A percentile compares a stretch with the other conserved stretches of the same genome.
Conservation (phyloP, 2,888 invertebrate genomes). For the Drosophila stalkeri region DNA sequence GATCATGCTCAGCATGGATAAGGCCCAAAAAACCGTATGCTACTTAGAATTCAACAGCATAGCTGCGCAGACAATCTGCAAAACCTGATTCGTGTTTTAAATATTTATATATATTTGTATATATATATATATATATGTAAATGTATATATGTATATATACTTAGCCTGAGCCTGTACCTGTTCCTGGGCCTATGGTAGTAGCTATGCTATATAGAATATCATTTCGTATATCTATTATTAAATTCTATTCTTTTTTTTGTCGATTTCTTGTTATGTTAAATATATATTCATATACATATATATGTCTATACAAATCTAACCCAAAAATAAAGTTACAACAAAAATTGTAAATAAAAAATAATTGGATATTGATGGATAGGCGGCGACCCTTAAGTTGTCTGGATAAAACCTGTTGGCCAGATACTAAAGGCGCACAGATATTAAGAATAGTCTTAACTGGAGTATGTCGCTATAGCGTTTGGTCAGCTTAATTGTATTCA, state of each 20-base stretch:
- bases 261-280: conserved; percentile 34
- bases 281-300: conserved; percentile 6
- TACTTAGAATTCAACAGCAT: conserved; percentile 66
- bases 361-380: conserved; percentile 6
- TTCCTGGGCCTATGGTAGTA: conserved; percentile 13
- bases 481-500: neutral
- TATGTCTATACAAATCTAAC: conserved; percentile 15
- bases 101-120: conserved; percentile 3
- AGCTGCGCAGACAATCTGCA: conserved; percentile 27
- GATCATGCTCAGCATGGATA: conserved; percentile 72
- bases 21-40: conserved; percentile 37
- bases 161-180: neutral
- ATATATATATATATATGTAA: neutral
- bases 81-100: conserved; percentile 73
- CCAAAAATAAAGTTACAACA: neutral
- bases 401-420: conserved; percentile 23
- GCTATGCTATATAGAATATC: conserved; percentile 22
- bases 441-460: conserved; percentile 3
- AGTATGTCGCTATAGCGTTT: neutral
- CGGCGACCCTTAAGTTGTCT: conserved; percentile 12
- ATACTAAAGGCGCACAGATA: neutral
- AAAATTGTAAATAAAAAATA: neutral
- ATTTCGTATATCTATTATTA: conserved; percentile 56
- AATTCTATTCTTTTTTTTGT: conserved; percentile 13
- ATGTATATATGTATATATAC: neutral